Conservation (phyloP, 2,113 vertebrate species). For the Aix galericulata region DNA sequence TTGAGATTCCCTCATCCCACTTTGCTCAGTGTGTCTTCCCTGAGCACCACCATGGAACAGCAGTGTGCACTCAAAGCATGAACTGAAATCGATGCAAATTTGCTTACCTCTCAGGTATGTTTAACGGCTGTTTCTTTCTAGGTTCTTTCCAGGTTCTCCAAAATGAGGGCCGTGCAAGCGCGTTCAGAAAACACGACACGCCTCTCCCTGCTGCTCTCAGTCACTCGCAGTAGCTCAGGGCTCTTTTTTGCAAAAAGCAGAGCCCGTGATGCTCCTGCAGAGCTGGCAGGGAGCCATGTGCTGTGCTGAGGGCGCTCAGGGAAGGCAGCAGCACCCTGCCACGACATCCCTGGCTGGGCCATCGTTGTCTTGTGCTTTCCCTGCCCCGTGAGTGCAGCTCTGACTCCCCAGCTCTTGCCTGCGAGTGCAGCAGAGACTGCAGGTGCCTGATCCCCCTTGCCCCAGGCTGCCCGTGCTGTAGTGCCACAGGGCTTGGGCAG, state of each 20-base stretch:
- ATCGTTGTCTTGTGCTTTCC: neutral
- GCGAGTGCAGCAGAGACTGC: neutral
- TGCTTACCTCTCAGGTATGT: neutral
- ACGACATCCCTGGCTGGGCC: neutral
- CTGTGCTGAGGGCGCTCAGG: accelerated
- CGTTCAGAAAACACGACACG: accelerated
- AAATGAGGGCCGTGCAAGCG: neutral
- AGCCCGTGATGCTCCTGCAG: neutral
- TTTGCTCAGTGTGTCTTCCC: accelerated
- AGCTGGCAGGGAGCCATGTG: neutral
- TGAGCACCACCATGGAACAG: accelerated
- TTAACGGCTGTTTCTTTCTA: neutral
- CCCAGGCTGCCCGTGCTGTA: neutral
- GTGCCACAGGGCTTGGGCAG: neutral
- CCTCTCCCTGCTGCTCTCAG: neutral
- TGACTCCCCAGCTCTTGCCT: neutral
- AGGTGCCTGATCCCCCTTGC: neutral
- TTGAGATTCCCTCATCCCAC: neutral
- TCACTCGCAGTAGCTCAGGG: neutral
- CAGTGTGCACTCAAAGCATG: neutral
- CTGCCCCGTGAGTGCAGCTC: accelerated
- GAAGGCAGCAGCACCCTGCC: neutral
- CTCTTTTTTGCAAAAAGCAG: neutral
- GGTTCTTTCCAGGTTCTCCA: too few species aligned
- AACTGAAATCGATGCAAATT: neutral